Base-by-base conservation (phyloP, 2,113 vertebrate species). In the Hippocampus comes region DNA sequence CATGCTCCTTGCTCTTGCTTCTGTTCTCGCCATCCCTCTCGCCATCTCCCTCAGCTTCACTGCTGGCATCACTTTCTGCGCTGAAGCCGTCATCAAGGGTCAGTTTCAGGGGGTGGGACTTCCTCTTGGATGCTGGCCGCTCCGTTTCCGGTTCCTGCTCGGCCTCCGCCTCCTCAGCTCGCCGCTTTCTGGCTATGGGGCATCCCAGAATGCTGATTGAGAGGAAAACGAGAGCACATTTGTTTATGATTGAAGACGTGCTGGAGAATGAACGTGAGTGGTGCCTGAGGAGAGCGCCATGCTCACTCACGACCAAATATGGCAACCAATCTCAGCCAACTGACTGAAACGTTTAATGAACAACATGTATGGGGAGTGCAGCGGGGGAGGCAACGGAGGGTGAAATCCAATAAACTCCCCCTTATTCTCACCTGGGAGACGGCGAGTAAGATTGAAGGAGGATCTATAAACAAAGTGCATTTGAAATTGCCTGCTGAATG, bases 151-250 rank as follows among this genome's bases (percentile, higher is more conserved):
- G 73, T 67, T 90, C 89, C 30, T 82, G 89, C 81, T 95, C 95
- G 0, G 88, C 71, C 81, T 94, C 95, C 0, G 90, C 82, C 15
- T 95, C 95, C 79, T 96, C 94, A 56, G 95, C 90, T 73, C 95
- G 96, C 75, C 97, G 94, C 85, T 98, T 99, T 86, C 96, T 94
- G 65, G 96, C 97, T 43, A 98, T 87, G 9, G 97, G 97, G 88
- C 97, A 98, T 72, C 95, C 97, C 81, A 97, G 91, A 79, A 95
- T 87, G 89, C 96, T 98, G 75, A 55, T 64, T 46, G 38, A 38
- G 77, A 76, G 56, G 14, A 10, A 69, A 61, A 5, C 25, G 14
- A 30, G 25, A 61, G 34, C 25, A 43, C 20, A 64, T 21, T 42
- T 49, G 65, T 20, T 46, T 66, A 70, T 76, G 27, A 61, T 34